Evolutionary conservation across 2,888 invertebrate genomes (phyloP), one percentile per base, ranked within the genome.

Genomic region (Caradrina clavipalpis): DNA sequence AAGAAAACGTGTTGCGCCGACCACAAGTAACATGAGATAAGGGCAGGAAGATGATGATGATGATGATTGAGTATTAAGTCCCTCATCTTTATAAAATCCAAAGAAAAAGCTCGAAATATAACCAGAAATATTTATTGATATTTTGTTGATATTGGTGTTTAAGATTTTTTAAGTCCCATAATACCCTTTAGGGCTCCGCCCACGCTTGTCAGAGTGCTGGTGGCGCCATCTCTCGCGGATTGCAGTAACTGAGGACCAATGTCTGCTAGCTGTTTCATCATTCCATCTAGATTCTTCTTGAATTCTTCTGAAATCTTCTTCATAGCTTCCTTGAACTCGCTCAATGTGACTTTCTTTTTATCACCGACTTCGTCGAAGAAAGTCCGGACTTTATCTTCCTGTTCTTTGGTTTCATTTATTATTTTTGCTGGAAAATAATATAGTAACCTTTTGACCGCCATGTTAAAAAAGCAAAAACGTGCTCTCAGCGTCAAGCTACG

Each of bases 401-500:
- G 21, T 0, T 2, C 63, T 4, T 63, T 47, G 1, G 17, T 31
- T 3, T 7, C 1, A 3, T 26, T 17, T 11, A 51, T 19, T 17
- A 26, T 3, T 39, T 59, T 65, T 17, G 59, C 67, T 50, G 35
- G 0, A 35, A 35, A 35, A n/a, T n/a, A n/a, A n/a, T n/a, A n/a
- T n/a, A n/a, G n/a, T n/a, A n/a, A n/a, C n/a, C n/a, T n/a, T n/a
- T n/a, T n/a, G n/a, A n/a, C n/a, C n/a, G n/a, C n/a, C n/a, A n/a
- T n/a, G n/a, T n/a, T n/a, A n/a, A n/a, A n/a, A n/a, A n/a, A n/a
- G n/a, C n/a, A n/a, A n/a, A n/a, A n/a, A n/a, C n/a, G n/a, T n/a
- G n/a, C n/a, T n/a, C n/a, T n/a, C n/a, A n/a, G n/a, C n/a, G n/a
- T n/a, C n/a, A n/a, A n/a, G n/a, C n/a, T n/a, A n/a, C n/a, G n/a